Base-by-base conservation (phyloP, 2,113 vertebrate genomes). In the Spheniscus mendiculus region DNA sequence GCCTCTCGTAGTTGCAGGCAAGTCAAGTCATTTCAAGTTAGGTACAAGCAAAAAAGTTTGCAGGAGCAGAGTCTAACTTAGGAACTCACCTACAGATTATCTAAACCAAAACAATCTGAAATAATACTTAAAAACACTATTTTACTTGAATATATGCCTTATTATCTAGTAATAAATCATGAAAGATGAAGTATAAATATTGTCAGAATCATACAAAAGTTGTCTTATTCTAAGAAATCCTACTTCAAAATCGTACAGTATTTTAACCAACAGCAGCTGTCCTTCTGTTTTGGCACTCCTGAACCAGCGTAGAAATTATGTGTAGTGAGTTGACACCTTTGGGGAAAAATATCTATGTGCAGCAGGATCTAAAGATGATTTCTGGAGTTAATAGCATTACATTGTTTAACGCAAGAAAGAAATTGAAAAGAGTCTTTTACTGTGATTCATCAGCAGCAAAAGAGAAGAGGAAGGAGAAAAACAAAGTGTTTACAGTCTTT, bases 151-250 rank as follows among this genome's bases (percentile, higher is more conserved):
- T 98, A 96, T 95, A 96, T 93, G 80, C 56, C 97, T 93, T 97
- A 93, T 89, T 92, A 95, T 87, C 93, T 98, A 96, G 87, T 96
- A 96, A 96, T 96, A 96, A 97, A 97, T 90, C 97, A 96, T 93
- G 86, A 91, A 96, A 90, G 67, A 94, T 93, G 61, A 94, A 96
- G 76, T 98, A 98, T 97, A 98, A 98, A 98, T 97, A 98, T 82
- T 82, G 74, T 89, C 93, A 96, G 96, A 87, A 70, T 97, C 71
- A 96, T 97, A 97, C 96, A 98, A 98, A 98, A 94, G n/a, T 92
- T 83, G 16, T 95, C 80, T 95, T 96, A 96, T 58, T 97, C 92
- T 97, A 97, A 97, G 95, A 97, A 98, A 97, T 83, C 66, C 83
- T 93, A 96, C 93, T 95, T 97, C 83, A 96, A 97, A 97, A 76